Conservation (phyloP, 2,797 vertebrate genomes). For the Gorsachius magnificus region DNA sequence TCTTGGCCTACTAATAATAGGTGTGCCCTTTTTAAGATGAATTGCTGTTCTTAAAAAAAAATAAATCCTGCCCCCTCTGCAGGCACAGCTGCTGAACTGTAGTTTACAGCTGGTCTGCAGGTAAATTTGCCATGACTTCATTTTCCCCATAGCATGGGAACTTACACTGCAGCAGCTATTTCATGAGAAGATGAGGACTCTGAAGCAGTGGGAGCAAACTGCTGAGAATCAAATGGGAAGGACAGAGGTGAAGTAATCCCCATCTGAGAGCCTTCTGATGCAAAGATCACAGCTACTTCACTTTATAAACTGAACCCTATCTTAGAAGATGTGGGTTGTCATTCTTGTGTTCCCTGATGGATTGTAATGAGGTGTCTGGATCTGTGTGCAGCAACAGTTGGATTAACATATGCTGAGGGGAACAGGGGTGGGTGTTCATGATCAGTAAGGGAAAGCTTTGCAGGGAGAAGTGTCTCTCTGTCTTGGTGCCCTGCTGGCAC, state of each 20-base stretch:
- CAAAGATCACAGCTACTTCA: background rate
- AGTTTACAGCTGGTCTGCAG: background rate
- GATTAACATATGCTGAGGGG: background rate
- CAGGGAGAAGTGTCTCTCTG: background rate
- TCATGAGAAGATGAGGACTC: background rate
- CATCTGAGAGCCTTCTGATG: background rate
- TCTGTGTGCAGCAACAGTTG: background rate
- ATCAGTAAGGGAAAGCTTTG: background rate
- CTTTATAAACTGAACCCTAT: background rate
- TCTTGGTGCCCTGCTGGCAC: background rate
- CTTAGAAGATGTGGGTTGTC: background rate
- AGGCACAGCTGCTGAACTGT: background rate
- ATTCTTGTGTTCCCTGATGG: background rate
- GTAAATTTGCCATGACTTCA: background rate
- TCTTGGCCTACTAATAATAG: background rate
- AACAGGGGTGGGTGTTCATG: background rate
- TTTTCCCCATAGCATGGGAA: background rate
- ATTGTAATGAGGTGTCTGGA: background rate
- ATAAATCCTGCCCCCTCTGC: background rate
- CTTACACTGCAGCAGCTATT: background rate
- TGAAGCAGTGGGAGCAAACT: background rate
- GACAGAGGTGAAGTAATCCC: background rate
- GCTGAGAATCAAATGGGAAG: background rate
- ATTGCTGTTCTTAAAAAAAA: background rate
- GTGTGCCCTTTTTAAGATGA: background rate